These are phyloP conservation scores for Cylloceria caligata DNA, from an alignment of 2,888 invertebrate species.

Conservation along the genomic window DNA sequence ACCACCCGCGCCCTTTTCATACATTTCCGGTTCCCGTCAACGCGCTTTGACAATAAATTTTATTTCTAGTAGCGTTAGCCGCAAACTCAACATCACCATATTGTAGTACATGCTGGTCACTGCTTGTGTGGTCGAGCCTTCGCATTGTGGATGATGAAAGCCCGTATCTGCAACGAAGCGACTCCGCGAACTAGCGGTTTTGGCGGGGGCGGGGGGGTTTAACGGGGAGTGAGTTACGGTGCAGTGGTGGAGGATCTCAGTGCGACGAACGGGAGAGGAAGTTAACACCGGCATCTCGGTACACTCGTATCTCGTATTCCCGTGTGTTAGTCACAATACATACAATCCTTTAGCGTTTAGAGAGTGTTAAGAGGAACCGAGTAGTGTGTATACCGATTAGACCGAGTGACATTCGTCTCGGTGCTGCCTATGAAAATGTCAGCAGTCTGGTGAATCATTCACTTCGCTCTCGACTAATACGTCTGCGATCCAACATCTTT, in stretches of 20 bases:
- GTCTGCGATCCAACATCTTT: conserved; percentile 40
- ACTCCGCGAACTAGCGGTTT: neutral
- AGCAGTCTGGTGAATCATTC: conserved; percentile 78
- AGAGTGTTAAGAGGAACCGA: neutral
- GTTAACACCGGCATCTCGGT: conserved; percentile 10
- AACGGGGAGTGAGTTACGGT: neutral
- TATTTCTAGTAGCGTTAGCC: conserved; percentile 6
- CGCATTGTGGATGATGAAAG: conserved; percentile 44
- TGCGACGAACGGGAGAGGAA: conserved; percentile 23
- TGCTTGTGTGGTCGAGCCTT: conserved; percentile 4
- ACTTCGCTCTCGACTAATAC: conserved; percentile 42
- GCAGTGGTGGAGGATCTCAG: neutral
- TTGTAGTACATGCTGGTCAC: neutral
- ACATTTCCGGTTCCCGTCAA: conserved; percentile 45
- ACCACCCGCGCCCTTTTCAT: conserved; percentile 43
- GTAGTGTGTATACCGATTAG: conserved; percentile 8
- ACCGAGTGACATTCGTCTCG: conserved; percentile 62
- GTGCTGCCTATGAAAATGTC: conserved; percentile 75
- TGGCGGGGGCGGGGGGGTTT: neutral
- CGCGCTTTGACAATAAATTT: conserved; percentile 12
- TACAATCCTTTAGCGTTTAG: conserved; percentile 1
- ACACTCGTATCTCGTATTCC: conserved; percentile 1
- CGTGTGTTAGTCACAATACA: conserved; percentile 44
- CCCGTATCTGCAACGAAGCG: conserved; percentile 16
- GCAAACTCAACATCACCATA: neutral